Evolutionary conservation across 2,797 vertebrate species (phyloP).

Genomic region (Carcharodon carcharias): DNA sequence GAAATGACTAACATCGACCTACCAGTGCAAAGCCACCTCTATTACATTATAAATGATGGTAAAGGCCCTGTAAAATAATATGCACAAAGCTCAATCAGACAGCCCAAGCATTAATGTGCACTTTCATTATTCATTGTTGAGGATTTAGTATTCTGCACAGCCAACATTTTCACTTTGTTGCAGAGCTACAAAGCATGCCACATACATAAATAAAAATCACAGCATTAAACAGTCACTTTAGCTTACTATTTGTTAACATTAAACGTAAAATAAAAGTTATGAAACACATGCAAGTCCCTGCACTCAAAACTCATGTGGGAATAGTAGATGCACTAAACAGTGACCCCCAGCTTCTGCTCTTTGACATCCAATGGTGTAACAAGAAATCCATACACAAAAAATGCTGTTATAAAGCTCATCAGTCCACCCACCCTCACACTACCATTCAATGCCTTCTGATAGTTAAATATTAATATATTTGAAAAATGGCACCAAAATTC

Average conservation of each 20-base stretch:
- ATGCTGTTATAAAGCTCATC: neutral
- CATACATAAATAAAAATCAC: slow-evolving; percentile 23
- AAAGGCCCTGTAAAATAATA: slow-evolving; percentile 28
- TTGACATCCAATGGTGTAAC: neutral
- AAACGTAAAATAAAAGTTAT: neutral
- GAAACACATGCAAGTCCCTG: neutral
- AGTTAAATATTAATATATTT: neutral
- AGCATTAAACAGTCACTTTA: neutral
- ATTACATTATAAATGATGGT: slow-evolving; percentile 26
- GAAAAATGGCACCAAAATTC: neutral
- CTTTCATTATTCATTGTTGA: slow-evolving; percentile 16
- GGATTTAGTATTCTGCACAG: slow-evolving; percentile 31
- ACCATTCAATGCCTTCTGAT: neutral
- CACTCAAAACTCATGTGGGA: slow-evolving; percentile 4
- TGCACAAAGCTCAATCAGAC: slow-evolving; percentile 19
- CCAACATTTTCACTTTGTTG: slow-evolving; percentile 14
- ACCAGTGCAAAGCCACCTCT: slow-evolving; percentile 24
- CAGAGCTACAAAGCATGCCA: slow-evolving; percentile 15
- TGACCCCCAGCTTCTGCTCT: neutral
- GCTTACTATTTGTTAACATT: slow-evolving; percentile 16
- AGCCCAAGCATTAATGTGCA: slow-evolving; percentile 21
- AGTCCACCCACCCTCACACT: neutral
- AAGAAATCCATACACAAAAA: neutral
- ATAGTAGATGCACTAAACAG: neutral
- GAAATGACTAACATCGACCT: slow-evolving; percentile 28